A percentile compares a stretch with the other conserved stretches of the same genome.
Conservation (phyloP, 2,797 vertebrate genomes). For the Phyllotis vaccarum region DNA sequence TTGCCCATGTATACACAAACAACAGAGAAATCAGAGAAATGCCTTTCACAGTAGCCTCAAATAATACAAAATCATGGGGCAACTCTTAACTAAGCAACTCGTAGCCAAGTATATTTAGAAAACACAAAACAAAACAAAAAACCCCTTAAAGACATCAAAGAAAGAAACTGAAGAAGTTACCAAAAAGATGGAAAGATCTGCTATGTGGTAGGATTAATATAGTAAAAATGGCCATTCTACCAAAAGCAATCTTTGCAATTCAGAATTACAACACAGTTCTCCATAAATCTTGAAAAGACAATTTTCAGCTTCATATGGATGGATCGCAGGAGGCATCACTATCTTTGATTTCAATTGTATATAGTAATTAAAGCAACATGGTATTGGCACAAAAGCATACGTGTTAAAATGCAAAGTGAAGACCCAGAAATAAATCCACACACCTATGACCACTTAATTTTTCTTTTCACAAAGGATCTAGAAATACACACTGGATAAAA, state of each 20-base stretch:
- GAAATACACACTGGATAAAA: not conserved
- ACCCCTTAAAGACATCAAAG: not conserved
- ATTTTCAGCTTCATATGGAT: not conserved
- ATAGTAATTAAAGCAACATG: not conserved
- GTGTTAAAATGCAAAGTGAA: not conserved
- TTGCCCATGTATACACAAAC: not conserved
- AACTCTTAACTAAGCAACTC: not conserved
- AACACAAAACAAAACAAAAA: too few relatives aligned
- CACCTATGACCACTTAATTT: not conserved
- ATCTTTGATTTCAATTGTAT: not conserved
- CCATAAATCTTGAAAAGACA: not conserved
- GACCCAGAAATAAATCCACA: not conserved
- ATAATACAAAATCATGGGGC: not conserved
- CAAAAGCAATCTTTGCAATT: not conserved
- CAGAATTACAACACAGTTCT: not conserved
- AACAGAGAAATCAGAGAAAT: not conserved
- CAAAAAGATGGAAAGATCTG: not conserved
- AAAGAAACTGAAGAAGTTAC: not conserved
- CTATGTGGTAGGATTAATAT: not conserved
- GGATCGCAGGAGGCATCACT: not conserved
- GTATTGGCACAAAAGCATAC: not conserved
- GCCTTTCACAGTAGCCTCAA: not conserved
- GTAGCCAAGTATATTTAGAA: not conserved
- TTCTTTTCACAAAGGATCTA: not conserved
- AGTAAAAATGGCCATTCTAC: not conserved